Base-by-base conservation (phyloP, 2,888 invertebrate species). In the Cantharis flavilabris region DNA sequence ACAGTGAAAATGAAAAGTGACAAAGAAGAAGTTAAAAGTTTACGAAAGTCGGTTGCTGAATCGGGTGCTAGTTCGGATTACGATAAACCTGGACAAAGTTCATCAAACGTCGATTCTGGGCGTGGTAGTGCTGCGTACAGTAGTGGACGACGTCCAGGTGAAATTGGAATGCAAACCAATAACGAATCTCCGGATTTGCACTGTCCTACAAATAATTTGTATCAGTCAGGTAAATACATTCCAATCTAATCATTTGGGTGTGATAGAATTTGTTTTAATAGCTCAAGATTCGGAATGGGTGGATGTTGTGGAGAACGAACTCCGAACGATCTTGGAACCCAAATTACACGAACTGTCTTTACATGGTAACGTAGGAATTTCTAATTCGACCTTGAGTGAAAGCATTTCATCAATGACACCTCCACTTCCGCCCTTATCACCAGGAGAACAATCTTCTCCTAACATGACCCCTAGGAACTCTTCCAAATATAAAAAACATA, bases 41-140 rank as follows among this genome's bases (percentile, higher is more conserved):
- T 76, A 88, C 88, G 91, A 89, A 86, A 87, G 88, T 80, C 90
- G 71, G 86, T 91, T 1, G 86, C 89, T 65, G 91, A 92, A 16
- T 92, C 92, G 11, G 92, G 91, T 4, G 92, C 92, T 28, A 93
- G 93, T 86, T 92, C 92, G 85, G 95, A 95, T 88, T 94, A 94
- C 84, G 94, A 94, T 85, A 94, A 94, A 86, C 91, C 93, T 70
- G 93, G 94, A 5, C 93, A 93, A 81, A 93, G 93, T 11, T 90
- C 90, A 1, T 94, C 94, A 0, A 94, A 94, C 85, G 94, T 94
- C 20, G 95, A 95, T 87, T 95, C 94, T 0, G 95, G 95, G 16
- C 89, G 95, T 81, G 95, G 95, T n/a, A 94, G 94, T 85, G 94
- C 94, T 7, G 94, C 94, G 67, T 94, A 94, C 87, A 94, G 94